Evolutionary conservation across 2,113 vertebrate species (phyloP), one percentile per base, ranked within the genome.

Genomic region (Odocoileus hemionus): DNA sequence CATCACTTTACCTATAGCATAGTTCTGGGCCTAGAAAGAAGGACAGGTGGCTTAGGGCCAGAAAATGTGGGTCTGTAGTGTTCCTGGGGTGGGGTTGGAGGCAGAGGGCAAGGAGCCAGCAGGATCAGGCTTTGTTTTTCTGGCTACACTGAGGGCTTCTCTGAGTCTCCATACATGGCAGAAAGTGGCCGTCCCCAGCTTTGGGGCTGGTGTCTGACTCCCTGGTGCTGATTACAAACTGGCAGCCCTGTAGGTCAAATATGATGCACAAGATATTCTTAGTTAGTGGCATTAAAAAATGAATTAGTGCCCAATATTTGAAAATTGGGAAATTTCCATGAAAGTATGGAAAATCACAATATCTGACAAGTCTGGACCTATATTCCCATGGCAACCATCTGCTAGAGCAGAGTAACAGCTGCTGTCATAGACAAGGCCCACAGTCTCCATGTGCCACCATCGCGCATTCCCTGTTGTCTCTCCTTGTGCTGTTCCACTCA

Each of bases 331-430:
- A 93, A 97, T 93, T 94, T 94, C 61, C 89, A 96, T 89, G 93
- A 85, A 95, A 89, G 33, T 87, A 55, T 96, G 82, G 60, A 91
- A 96, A 91, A 94, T 97, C 70, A 84, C 78, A 93, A 15, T 98
- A 95, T 97, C 76, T 97, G 96, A 96, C 92, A 94, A 92, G 67
- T 70, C 67, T 50, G n/a, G 89, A 84, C 36, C 86, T 94, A 4
- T 79, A 94, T 97, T 91, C 89, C 97, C 93, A 98, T 97, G 95
- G 97, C 96, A 98, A 98, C 98, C 94, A 89, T 95, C 89, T 97
- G 95, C 86, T 52, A 93, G 45, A 26, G 19, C 36, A 17, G 85
- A 92, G 91, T 33, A 85, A 89, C 95, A 96, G 96, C 97, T 96
- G 95, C 95, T 93, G 55, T 91, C 39, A 74, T 36, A 96, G 97